Percentiles rank a stretch among this genome's conserved stretches.
Evolutionary conservation across 2,888 invertebrate genomes (phyloP).

Genomic region (Epirrhoe tristata): DNA sequence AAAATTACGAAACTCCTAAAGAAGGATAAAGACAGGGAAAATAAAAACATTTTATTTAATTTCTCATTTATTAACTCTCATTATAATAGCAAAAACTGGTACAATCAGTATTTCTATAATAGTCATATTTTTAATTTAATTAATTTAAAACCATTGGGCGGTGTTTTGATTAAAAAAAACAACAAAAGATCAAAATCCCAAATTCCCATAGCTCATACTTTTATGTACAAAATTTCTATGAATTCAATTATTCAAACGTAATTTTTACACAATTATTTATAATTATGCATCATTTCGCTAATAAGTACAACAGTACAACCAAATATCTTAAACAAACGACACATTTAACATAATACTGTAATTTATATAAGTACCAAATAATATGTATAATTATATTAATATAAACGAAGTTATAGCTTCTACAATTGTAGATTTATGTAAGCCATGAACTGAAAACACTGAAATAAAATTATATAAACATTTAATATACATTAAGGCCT

Average conservation of each 20-base stretch:
- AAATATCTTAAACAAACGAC: constrained; percentile 30
- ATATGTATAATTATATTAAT: constrained; percentile 18
- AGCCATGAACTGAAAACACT: constrained; percentile 30
- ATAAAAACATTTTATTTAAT: constrained; percentile 20
- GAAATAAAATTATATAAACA: constrained; percentile 17
- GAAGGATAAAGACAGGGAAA: not conserved
- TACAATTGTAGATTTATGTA: constrained; percentile 3
- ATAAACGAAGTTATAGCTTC: not conserved
- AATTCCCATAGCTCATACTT: constrained; percentile 15
- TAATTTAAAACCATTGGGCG: constrained; percentile 39
- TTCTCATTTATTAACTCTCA: constrained; percentile 47
- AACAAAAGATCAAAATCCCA: constrained; percentile 22
- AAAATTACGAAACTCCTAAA: not conserved
- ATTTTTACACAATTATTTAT: constrained; percentile 30
- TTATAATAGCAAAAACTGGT: constrained; percentile 48
- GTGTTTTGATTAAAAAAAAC: constrained; percentile 22
- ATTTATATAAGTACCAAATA: constrained; percentile 20
- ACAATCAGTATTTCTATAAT: constrained; percentile 54
- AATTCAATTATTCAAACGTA: constrained; percentile 12
- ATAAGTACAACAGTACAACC: constrained; percentile 44
- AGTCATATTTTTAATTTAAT: constrained; percentile 40
- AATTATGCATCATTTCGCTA: constrained; percentile 33
- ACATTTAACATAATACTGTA: constrained; percentile 43
- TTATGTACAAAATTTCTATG: constrained; percentile 23
- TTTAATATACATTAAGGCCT: constrained; percentile 24